Evolutionary conservation across 2,113 vertebrate genomes (phyloP).

Genomic region (Copsychus sechellarum): DNA sequence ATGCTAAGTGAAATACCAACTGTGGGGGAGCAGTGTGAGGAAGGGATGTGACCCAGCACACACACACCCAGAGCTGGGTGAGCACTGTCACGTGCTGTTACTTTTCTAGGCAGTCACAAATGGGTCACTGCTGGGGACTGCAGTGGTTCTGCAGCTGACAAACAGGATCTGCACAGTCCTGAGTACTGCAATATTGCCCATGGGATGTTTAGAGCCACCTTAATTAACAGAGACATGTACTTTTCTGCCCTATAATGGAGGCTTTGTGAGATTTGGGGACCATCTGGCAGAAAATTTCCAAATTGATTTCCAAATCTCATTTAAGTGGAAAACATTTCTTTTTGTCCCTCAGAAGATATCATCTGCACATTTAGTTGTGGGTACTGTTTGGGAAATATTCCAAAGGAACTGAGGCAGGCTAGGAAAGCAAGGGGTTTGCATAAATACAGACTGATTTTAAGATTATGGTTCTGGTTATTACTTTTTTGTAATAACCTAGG

Average conservation of each 20-base stretch:
- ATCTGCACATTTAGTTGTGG: background rate
- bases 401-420: background rate
- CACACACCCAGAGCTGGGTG: fast-evolving
- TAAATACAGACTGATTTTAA: background rate
- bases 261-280: background rate
- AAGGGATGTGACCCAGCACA: background rate
- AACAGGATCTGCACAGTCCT: background rate
- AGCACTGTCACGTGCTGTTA: fast-evolving
- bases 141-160: background rate
- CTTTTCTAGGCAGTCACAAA: background rate
- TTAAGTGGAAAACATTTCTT: background rate
- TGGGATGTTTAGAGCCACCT: background rate
- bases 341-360: background rate
- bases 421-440: background rate
- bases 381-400: background rate
- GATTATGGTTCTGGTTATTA: background rate
- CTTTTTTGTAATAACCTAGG: background rate
- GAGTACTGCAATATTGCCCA: fast-evolving
- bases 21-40: background rate
- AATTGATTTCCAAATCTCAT: background rate
- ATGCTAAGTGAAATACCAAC: background rate
- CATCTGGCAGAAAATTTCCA: background rate
- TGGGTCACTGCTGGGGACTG: background rate
- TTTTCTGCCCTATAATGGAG: background rate
- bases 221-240: background rate